phyloP scores from a whole-genome alignment of 2,113 vertebrate genomes.

The Microcebus griseorufus region DNA sequence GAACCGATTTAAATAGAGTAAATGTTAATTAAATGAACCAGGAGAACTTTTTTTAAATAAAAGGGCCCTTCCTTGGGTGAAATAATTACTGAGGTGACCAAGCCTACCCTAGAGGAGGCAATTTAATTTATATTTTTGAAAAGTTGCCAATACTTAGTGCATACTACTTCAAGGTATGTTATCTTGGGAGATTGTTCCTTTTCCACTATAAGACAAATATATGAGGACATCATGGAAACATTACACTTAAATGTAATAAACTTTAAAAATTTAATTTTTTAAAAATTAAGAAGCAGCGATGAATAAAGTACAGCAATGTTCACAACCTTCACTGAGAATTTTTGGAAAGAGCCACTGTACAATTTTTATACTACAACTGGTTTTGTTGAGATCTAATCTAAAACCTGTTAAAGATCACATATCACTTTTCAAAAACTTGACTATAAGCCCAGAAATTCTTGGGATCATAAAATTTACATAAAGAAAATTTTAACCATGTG shows the following conservation, averaged over 20 bases:
- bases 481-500: constrained; percentile 22
- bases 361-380: constrained; percentile 1
- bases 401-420: constrained; percentile 6
- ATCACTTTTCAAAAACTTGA: constrained; percentile 41
- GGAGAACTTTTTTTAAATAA: neutral
- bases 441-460: constrained; percentile 3
- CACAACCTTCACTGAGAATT: neutral
- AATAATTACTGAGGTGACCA: neutral
- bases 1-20: neutral
- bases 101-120: constrained; percentile 7
- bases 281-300: constrained; percentile 4
- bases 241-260: constrained; percentile 17
- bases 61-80: neutral
- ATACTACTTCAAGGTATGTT: neutral
- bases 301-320: neutral
- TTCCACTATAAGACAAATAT: constrained; percentile 22
- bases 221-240: neutral
- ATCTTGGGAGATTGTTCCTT: neutral
- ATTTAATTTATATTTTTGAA: constrained; percentile 20
- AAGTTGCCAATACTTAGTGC: neutral
- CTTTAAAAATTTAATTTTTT: neutral
- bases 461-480: constrained; percentile 25
- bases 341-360: neutral
- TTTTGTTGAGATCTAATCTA: neutral
- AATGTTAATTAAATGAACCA: constrained; percentile 1